Evolutionary conservation across 2,797 vertebrate species (phyloP), one percentile per base, ranked within the genome.

Genomic region (Dicrostonyx torquatus): DNA sequence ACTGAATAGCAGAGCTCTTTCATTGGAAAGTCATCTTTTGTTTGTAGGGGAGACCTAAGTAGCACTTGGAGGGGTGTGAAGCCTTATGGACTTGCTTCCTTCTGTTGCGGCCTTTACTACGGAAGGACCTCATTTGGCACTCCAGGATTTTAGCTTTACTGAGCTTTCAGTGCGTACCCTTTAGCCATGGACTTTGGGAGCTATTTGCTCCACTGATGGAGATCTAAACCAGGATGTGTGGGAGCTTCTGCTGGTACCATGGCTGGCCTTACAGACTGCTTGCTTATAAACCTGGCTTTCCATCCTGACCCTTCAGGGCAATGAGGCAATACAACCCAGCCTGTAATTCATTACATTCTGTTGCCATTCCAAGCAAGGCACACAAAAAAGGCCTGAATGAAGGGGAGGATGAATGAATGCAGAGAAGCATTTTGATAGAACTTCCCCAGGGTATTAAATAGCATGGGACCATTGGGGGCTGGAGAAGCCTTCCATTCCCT

Each of bases 321-420:
- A 37, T 6, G 45, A 96, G 94, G 6, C 0, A 2, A 9, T 82
- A 93, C 37, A 87, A 34, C 24, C 62, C 64, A 83, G 6, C 1
- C 94, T 92, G 86, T 60, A 75, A 95, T 87, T 92, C 18, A 83
- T 20, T 95, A 76, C 48, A 50, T 95, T 97, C 96, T 89, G 20
- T 77, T 94, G 85, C 62, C 31, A 53, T 66, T 92, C 95, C 96
- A 90, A 70, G 77, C 72, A 73, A 79, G 77, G 95, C 0, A 53
- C 72, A 86, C 11, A 22, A 75, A 93, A 82, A 89, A 80, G 66
- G 90, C 96, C 94, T 98, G 98, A 98, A 98, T 98, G 98, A 95
- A 97, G 91, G 84, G 43, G 84, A 97, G 43, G 89, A 92, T 29
- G 58, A 93, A 94, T 95, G 96, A 98, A 95, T 98, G 98, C 97